phyloP scores from a whole-genome alignment of 2,797 vertebrate species.

The Etheostoma perlongum region DNA sequence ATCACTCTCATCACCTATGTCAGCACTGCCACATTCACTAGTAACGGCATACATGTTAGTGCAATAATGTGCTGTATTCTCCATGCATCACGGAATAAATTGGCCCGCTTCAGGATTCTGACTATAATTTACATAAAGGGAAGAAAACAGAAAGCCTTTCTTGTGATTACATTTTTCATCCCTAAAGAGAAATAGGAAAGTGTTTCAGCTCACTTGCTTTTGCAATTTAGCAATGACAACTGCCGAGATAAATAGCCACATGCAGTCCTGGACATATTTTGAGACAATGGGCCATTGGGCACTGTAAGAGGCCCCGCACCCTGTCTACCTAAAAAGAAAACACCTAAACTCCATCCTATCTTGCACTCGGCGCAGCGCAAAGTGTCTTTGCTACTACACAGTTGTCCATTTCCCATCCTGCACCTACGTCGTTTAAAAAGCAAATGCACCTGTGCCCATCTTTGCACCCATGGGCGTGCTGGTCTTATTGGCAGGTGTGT shows the following conservation, averaged over 20 bases:
- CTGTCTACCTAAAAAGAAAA: too few relatives aligned
- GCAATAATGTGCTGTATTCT: conserved; percentile 42
- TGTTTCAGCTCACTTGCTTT: conserved; percentile 37
- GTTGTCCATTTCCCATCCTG: too few relatives aligned
- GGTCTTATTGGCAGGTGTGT: too few relatives aligned
- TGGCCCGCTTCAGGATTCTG: conserved; percentile 27
- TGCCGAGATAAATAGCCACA: conserved; percentile 26
- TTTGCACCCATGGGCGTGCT: too few relatives aligned
- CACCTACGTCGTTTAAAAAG: too few relatives aligned
- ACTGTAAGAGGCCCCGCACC: too few relatives aligned
- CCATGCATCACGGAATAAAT: conserved; percentile 43
- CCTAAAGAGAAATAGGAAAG: conserved; percentile 30
- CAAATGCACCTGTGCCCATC: too few relatives aligned
- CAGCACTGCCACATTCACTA: conserved; percentile 35
- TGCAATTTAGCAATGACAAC: conserved; percentile 42
- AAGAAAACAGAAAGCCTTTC: conserved; percentile 13
- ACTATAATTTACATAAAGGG: conserved; percentile 36
- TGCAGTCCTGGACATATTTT: neutral
- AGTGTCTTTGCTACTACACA: too few relatives aligned
- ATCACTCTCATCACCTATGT: conserved; percentile 66
- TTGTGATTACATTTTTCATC: conserved; percentile 48
- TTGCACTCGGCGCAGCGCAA: too few relatives aligned
- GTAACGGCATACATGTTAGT: conserved; percentile 48
- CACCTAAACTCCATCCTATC: too few relatives aligned
- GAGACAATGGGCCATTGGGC: too few relatives aligned